Percentiles rank a stretch among this genome's conserved stretches.
phyloP scores from a whole-genome alignment of 2,797 vertebrate genomes.

The Rhabdomys pumilio region DNA sequence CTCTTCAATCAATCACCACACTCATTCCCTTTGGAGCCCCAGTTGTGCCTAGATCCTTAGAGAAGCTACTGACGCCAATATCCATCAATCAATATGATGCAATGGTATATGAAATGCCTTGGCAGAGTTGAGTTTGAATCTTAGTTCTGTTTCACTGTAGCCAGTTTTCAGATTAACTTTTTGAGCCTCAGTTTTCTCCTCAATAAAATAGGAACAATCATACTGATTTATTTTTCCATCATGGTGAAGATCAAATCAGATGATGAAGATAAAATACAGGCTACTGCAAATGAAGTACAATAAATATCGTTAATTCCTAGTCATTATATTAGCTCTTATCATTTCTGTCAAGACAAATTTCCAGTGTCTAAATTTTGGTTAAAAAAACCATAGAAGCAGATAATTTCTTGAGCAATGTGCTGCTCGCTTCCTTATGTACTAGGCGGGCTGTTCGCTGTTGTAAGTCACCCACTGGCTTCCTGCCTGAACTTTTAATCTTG shows the following conservation, averaged over 20 bases:
- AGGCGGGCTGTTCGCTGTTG: constrained; percentile 80
- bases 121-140: constrained; percentile 1
- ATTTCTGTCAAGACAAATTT: constrained; percentile 56
- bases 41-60: neutral
- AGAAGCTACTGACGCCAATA: neutral
- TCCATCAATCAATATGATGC: neutral
- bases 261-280: neutral
- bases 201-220: neutral
- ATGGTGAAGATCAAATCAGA: constrained; percentile 30
- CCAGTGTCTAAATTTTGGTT: constrained; percentile 60
- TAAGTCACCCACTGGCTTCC: constrained; percentile 86
- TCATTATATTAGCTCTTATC: neutral
- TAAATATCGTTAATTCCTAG: neutral
- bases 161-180: constrained; percentile 24
- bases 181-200: constrained; percentile 41
- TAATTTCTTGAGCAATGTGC: constrained; percentile 82
- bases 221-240: neutral
- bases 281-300: neutral
- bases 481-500: constrained; percentile 87
- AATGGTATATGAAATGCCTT: neutral
- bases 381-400: constrained; percentile 45
- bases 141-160: constrained; percentile 9
- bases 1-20: neutral
- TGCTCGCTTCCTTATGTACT: constrained; percentile 75
- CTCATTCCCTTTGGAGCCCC: neutral